Conservation (phyloP, 2,113 vertebrate genomes). For the Trachemys scripta region DNA sequence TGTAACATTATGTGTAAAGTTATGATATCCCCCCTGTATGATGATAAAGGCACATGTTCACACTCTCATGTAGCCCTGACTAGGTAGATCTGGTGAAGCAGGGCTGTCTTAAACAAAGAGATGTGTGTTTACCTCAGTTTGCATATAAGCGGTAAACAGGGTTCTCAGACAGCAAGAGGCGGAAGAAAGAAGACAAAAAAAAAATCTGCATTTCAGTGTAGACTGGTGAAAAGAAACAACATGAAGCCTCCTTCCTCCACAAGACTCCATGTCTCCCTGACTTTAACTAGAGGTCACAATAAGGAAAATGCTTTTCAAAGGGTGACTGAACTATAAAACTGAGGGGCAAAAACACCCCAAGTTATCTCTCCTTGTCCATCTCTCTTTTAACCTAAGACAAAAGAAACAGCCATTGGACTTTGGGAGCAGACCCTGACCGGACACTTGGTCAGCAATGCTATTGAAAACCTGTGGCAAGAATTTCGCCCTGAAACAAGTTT, state of each 20-base stretch:
- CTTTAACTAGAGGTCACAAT: not conserved
- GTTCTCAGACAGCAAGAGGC: not conserved
- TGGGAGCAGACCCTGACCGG: not conserved
- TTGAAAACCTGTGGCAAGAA: not conserved
- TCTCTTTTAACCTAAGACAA: not conserved
- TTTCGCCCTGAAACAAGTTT: not conserved
- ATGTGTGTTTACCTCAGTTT: not conserved
- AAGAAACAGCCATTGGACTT: not conserved
- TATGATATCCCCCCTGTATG: too few relatives aligned
- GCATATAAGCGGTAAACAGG: not conserved
- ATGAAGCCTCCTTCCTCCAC: not conserved
- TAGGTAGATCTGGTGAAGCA: not conserved
- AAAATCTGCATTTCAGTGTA: not conserved
- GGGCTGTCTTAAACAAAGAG: not conserved
- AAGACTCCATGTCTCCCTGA: not conserved
- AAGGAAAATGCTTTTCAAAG: not conserved
- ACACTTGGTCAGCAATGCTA: not conserved
- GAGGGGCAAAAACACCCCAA: not conserved
- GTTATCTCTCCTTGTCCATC: not conserved
- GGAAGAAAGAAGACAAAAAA: not conserved
- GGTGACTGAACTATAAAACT: not conserved
- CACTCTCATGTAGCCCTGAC: not conserved
- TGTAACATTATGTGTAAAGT: not conserved
- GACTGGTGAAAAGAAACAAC: not conserved
- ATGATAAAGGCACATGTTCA: not conserved